These are phyloP conservation scores for Syngnathus acus DNA, from an alignment of 2,797 vertebrate species.

Conservation along the genomic window DNA sequence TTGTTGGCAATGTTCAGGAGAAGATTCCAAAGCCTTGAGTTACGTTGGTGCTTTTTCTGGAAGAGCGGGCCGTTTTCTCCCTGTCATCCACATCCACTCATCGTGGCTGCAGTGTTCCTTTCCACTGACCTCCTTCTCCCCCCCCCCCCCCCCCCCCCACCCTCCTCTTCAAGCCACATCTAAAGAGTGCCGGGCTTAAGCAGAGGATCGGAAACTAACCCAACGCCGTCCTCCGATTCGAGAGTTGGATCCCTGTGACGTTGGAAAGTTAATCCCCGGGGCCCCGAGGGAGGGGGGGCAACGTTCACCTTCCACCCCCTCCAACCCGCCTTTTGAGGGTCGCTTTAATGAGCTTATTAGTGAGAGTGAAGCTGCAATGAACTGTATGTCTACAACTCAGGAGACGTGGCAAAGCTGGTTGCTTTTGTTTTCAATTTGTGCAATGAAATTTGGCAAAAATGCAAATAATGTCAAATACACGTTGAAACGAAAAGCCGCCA, in stretches of 20 bases:
- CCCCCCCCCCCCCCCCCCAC: neutral
- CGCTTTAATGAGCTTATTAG: conserved; percentile 56
- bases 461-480: neutral
- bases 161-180: conserved; percentile 46
- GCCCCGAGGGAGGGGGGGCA: conserved; percentile 9
- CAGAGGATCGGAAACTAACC: conserved; percentile 51
- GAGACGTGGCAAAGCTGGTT: neutral
- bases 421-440: neutral
- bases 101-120: conserved; percentile 47
- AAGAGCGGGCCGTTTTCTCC: conserved; percentile 47
- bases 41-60: conserved; percentile 24
- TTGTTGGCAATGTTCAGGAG: conserved; percentile 5
- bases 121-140: conserved; percentile 35
- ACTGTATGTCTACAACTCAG: conserved; percentile 43
- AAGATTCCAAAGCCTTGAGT: conserved; percentile 41
- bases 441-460: too few species aligned
- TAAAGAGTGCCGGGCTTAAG: conserved; percentile 44
- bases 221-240: conserved; percentile 35
- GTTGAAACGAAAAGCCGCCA: neutral
- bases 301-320: neutral
- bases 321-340: conserved; percentile 16
- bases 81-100: conserved; percentile 48
- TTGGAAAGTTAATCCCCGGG: conserved; percentile 44
- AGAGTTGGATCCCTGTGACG: conserved; percentile 46
- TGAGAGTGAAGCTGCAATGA: conserved; percentile 14